Conservation (phyloP, 2,113 vertebrate species). For the Ceyx melanurus region DNA sequence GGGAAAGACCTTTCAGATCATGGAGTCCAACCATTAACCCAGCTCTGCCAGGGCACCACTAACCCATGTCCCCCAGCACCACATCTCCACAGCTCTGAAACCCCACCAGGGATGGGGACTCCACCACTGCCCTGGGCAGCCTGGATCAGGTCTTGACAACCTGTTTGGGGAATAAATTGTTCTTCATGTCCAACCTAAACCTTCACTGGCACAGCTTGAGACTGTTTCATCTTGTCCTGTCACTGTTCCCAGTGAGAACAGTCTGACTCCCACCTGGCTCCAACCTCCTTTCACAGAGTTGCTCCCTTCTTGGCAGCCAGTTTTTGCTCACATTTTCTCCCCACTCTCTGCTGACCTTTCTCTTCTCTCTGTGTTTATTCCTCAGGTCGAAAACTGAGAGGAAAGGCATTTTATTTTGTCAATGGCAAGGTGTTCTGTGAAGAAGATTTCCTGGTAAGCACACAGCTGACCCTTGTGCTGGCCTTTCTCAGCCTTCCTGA, state of each 20-base stretch:
- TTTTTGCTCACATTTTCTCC: neutral
- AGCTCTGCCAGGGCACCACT: too few species aligned
- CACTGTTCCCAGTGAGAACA: too few species aligned
- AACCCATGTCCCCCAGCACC: neutral
- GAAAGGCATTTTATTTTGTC: conserved; percentile 88
- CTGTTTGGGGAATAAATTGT: too few species aligned
- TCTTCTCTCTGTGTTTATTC: neutral
- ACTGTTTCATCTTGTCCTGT: too few species aligned
- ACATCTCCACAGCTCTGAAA: neutral
- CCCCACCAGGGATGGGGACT: neutral
- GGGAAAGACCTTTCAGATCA: too few species aligned
- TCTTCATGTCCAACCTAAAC: too few species aligned
- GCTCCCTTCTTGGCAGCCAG: neutral
- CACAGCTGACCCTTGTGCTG: neutral
- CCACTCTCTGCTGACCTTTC: neutral
- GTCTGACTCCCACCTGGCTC: too few species aligned
- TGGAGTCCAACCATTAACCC: too few species aligned
- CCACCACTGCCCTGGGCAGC: neutral
- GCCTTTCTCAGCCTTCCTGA: rapidly evolving
- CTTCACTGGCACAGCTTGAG: too few species aligned
- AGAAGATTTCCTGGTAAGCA: conserved; percentile 95
- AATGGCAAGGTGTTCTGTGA: conserved; percentile 89
- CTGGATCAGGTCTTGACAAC: too few species aligned
- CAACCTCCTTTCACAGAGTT: too few species aligned
- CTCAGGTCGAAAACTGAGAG: conserved; percentile 84